These are phyloP conservation scores for Orthosia cruda DNA, from an alignment of 2,888 invertebrate species.

Conservation along the genomic window DNA sequence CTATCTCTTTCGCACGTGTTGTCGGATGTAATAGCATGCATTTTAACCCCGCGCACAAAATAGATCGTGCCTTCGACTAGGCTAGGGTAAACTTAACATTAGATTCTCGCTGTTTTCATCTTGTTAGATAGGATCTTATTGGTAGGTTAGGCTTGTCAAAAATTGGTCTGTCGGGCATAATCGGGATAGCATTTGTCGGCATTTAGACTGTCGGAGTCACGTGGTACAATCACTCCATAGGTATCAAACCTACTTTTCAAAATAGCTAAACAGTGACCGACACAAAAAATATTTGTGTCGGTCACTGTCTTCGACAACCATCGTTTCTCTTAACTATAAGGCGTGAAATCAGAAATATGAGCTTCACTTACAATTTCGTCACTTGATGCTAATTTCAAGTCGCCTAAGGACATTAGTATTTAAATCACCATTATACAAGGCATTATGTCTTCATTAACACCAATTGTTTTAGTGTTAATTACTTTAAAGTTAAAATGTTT, in stretches of 20 bases:
- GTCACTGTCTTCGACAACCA: not conserved
- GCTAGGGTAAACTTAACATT: too few relatives aligned
- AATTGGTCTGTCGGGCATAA: too few relatives aligned
- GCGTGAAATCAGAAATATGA: conserved; percentile 35
- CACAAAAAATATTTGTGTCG: not conserved
- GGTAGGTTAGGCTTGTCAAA: too few relatives aligned
- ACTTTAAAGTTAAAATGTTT: conserved; percentile 21
- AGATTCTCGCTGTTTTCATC: not conserved
- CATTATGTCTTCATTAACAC: conserved; percentile 38
- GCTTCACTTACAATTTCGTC: not conserved
- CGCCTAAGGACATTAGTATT: conserved; percentile 12
- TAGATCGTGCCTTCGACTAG: too few relatives aligned
- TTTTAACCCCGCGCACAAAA: too few relatives aligned
- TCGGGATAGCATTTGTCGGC: too few relatives aligned
- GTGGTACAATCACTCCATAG: too few relatives aligned
- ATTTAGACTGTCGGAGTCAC: too few relatives aligned
- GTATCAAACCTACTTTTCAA: too few relatives aligned
- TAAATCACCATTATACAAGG: conserved; percentile 29
- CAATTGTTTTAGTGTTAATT: conserved; percentile 38
- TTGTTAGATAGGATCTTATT: not conserved
- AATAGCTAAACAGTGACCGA: not conserved
- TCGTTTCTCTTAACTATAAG: not conserved
- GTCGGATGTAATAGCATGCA: too few relatives aligned
- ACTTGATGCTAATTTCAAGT: conserved; percentile 11
- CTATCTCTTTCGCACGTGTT: too few relatives aligned